Evolutionary conservation across 1,140 invertebrate species (phyloP).

Genomic region (Drosophila pruinosa): DNA sequence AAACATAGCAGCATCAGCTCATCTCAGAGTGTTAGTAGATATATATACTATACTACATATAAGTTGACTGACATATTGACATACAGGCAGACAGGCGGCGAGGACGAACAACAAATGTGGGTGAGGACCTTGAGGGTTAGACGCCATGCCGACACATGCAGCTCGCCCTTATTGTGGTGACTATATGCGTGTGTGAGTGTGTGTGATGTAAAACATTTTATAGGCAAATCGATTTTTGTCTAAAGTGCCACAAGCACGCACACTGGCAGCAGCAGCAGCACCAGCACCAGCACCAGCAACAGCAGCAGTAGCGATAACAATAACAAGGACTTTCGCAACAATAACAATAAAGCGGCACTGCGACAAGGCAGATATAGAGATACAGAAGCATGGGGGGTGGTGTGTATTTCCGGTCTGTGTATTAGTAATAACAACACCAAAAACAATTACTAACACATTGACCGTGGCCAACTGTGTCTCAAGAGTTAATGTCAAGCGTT

Average conservation of each 20-base stretch:
- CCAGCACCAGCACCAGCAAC: no score
- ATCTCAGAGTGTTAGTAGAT: constrained; percentile 3
- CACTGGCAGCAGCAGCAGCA: constrained; percentile 42
- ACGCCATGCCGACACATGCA: constrained; percentile 43
- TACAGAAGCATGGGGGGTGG: neutral
- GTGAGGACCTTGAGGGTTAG: constrained; percentile 10
- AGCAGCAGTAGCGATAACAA: constrained; percentile 37
- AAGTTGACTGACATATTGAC: constrained; percentile 63
- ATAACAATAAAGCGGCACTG: constrained; percentile 54
- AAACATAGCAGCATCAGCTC: constrained; percentile 46
- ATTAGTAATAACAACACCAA: constrained; percentile 44
- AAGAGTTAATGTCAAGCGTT: constrained; percentile 34
- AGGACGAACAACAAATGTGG: neutral
- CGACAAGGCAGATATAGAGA: constrained; percentile 4
- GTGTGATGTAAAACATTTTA: constrained; percentile 75
- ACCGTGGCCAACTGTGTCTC: constrained; percentile 36
- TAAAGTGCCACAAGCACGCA: constrained; percentile 80
- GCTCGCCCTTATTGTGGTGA: constrained; percentile 39
- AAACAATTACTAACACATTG: constrained; percentile 37
- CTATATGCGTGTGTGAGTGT: constrained; percentile 24
- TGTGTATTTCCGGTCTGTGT: constrained; percentile 42
- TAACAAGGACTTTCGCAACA: constrained; percentile 54
- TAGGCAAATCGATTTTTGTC: constrained; percentile 81
- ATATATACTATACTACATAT: neutral
- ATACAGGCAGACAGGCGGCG: constrained; percentile 18